A percentile compares a stretch with the other conserved stretches of the same genome.
These are phyloP conservation scores for Clanis bilineata DNA, from an alignment of 2,888 invertebrate genomes.

Conservation along the genomic window DNA sequence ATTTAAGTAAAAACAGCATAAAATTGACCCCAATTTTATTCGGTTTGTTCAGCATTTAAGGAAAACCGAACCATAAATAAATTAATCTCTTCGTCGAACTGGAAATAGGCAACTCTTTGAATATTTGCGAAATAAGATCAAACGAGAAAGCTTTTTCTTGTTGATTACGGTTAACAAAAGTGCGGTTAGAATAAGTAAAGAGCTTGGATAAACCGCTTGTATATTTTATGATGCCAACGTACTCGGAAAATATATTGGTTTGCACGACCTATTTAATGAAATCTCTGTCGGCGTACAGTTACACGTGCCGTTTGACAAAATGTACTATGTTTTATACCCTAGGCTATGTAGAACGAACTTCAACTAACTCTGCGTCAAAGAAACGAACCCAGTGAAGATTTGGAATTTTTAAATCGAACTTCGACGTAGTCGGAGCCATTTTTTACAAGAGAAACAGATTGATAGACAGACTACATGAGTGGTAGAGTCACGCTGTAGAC, in stretches of 20 bases:
- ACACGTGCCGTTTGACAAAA: neutral
- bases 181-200: conserved; percentile 46
- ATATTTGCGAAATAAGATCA: conserved; percentile 40
- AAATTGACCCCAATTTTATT: no score
- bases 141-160: conserved; percentile 50
- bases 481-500: no score
- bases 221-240: conserved; percentile 17
- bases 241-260: conserved; percentile 17
- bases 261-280: conserved; percentile 16
- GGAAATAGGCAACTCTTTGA: conserved; percentile 30
- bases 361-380: no score
- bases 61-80: neutral
- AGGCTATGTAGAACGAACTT: neutral
- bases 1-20: no score
- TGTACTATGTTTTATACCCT: neutral
- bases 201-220: conserved; percentile 30
- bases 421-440: no score
- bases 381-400: no score
- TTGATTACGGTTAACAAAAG: conserved; percentile 47
- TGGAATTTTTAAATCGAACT: no score
- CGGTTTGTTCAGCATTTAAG: neutral
- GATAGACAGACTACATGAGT: no score
- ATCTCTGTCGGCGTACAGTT: conserved; percentile 2
- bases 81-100: conserved; percentile 15
- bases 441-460: no score